These are phyloP conservation scores for Ricordea florida DNA, from an alignment of 92 coral and sea anemone species.

Conservation along the genomic window DNA sequence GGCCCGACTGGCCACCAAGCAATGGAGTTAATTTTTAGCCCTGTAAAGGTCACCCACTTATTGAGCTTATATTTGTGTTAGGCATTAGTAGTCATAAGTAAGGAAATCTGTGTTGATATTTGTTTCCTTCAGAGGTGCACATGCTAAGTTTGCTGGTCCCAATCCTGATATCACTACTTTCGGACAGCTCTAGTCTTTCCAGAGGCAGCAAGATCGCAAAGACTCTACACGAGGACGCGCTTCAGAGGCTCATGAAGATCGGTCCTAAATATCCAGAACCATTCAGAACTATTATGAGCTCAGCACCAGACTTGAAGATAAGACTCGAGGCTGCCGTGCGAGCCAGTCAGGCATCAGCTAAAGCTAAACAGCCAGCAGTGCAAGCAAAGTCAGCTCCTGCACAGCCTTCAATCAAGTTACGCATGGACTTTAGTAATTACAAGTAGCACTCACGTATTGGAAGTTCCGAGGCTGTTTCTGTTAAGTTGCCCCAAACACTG, in stretches of 20 bases:
- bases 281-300: slow-evolving; percentile 89
- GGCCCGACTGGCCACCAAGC: too few species aligned
- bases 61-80: too few species aligned
- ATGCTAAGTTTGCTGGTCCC: slow-evolving; percentile 89
- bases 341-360: slow-evolving; percentile 79
- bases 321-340: slow-evolving; percentile 92
- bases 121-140: slow-evolving; percentile 72
- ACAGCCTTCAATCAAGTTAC: slow-evolving; percentile 89
- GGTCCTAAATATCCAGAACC: slow-evolving; percentile 98
- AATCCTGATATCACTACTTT: slow-evolving; percentile 80
- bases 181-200: slow-evolving; percentile 50
- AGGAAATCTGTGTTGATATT: too few species aligned
- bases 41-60: too few species aligned
- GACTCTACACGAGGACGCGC: slow-evolving; percentile 83
- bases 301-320: slow-evolving; percentile 84
- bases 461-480: neutral
- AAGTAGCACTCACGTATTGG: slow-evolving; percentile 35
- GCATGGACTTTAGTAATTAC: slow-evolving; percentile 99
- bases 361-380: slow-evolving; percentile 70
- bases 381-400: slow-evolving; percentile 84
- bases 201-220: slow-evolving; percentile 71
- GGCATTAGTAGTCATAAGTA: too few species aligned
- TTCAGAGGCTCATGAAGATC: slow-evolving; percentile 93
- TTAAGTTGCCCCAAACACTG: too few species aligned
- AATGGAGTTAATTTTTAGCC: too few species aligned